Conservation (phyloP, 30 jellyfish, hydroid and myxozoan genomes). For the Phacellophora camtschatica region DNA sequence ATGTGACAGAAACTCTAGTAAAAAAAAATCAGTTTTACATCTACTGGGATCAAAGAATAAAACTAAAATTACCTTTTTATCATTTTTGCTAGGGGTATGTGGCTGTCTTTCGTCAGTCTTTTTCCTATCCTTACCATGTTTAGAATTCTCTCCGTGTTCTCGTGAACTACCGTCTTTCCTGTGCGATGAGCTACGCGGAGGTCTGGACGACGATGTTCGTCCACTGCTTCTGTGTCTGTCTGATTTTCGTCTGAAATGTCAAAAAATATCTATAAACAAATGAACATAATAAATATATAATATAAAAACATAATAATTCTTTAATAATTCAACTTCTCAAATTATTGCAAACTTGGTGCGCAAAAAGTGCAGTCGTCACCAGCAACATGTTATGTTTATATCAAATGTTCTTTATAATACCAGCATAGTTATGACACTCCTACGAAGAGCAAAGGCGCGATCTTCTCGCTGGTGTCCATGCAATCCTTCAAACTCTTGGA, state of each 20-base stretch:
- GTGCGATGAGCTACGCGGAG: slow-evolving; percentile 38
- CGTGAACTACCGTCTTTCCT: slow-evolving; percentile 5
- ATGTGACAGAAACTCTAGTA: too few species aligned
- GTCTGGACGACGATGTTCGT: slow-evolving; percentile 11
- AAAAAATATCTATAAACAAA: neutral
- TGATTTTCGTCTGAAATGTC: neutral
- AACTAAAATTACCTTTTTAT: neutral
- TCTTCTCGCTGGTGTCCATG: too few species aligned
- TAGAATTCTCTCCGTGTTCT: slow-evolving; percentile 14
- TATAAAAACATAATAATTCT: too few species aligned
- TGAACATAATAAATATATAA: neutral
- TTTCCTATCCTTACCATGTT: slow-evolving; percentile 23
- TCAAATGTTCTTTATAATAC: too few species aligned
- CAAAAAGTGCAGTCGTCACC: too few species aligned
- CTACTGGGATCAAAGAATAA: neutral
- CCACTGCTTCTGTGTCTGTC: slow-evolving; percentile 38
- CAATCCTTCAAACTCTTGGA: too few species aligned
- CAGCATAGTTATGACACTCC: too few species aligned
- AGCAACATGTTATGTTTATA: too few species aligned
- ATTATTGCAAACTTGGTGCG: too few species aligned
- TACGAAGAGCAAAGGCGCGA: too few species aligned
- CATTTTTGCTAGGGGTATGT: slow-evolving; percentile 25
- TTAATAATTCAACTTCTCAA: too few species aligned
- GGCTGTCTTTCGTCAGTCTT: slow-evolving; percentile 7
- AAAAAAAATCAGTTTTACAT: too few species aligned